These are phyloP conservation scores for Manis crassicaudata DNA, from an alignment of 2,797 vertebrate genomes.

Conservation along the genomic window DNA sequence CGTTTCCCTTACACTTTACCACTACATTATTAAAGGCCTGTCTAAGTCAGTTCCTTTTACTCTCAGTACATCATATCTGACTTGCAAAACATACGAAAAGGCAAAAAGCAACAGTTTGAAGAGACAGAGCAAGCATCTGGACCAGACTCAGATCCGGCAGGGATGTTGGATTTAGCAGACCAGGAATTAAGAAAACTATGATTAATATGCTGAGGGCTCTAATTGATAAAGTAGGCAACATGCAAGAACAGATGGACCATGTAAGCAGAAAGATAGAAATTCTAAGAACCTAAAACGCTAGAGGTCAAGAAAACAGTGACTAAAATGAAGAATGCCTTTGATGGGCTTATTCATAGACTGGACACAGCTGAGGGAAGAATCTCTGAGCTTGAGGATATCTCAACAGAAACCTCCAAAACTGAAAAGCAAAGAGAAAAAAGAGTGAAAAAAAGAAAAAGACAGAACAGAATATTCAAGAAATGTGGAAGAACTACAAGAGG, in stretches of 20 bases:
- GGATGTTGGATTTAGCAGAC: not conserved
- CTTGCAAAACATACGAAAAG: not conserved
- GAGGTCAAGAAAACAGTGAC: not conserved
- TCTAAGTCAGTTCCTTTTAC: not conserved
- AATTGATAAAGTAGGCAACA: not conserved
- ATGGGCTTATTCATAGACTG: not conserved
- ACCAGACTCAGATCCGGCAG: not conserved
- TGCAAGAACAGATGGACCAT: not conserved
- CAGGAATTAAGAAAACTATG: not conserved
- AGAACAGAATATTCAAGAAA: not conserved
- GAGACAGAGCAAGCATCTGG: not conserved
- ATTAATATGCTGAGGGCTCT: not conserved
- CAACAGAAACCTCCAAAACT: not conserved
- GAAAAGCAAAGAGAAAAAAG: not conserved
- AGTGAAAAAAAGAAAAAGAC: not conserved
- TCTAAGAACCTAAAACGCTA: not conserved
- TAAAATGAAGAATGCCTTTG: not conserved
- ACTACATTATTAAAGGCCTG: not conserved
- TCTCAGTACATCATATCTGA: not conserved
- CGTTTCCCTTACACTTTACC: not conserved
- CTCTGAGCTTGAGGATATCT: not conserved
- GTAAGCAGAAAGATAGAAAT: not conserved
- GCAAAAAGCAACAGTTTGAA: not conserved
- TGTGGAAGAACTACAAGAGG: too few relatives aligned
- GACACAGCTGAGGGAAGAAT: not conserved